Evolutionary conservation across 2,797 vertebrate genomes (phyloP), one percentile per base, ranked within the genome.

Genomic region (Phoebastria nigripes): DNA sequence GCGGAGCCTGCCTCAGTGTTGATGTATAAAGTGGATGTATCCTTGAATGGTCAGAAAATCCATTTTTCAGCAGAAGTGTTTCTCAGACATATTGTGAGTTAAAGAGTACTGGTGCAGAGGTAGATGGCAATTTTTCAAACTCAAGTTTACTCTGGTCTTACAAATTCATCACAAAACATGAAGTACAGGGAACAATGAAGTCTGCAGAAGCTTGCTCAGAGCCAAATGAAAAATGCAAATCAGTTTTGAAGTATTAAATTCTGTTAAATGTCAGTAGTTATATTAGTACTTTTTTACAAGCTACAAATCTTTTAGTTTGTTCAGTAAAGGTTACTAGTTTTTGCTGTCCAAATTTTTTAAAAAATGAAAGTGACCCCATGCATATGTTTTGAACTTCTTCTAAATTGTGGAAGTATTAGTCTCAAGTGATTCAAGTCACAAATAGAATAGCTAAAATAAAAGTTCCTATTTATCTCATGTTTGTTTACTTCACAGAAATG

Each of bases 401-500:
- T 74, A 58, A 85, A 92, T 22, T 71, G 39, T 74, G 35, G 35
- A 93, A 87, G n/a, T 77, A 79, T 81, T 88, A 76, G 31, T 84
- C 51, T 84, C 55, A 54, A 56, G 37, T 84, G 73, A 92, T 62
- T 66, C 66, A 74, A 86, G 42, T 17, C 15, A 49, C 55, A 82
- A 82, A 33, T 47, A 83, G 54, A 94, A 91, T 25, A 89, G 18
- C 54, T 82, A 86, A 93, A 95, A 85, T 83, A 89, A 88, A 96
- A 96, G 74, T 55, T 94, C 66, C 13, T 94, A 42, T 88, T 94
- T 94, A 86, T 72, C 18, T 21, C 12, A 3, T 58, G 59, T 89
- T 96, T 95, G 62, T 96, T 96, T 95, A 90, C 90, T 92, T 93
- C 80, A 93, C 70, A 87, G 74, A 95, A 94, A 94, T 93, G 82